A percentile compares a stretch with the other conserved stretches of the same genome.
These are phyloP conservation scores for Grammomys surdaster DNA, from an alignment of 2,113 vertebrate genomes.

Conservation along the genomic window DNA sequence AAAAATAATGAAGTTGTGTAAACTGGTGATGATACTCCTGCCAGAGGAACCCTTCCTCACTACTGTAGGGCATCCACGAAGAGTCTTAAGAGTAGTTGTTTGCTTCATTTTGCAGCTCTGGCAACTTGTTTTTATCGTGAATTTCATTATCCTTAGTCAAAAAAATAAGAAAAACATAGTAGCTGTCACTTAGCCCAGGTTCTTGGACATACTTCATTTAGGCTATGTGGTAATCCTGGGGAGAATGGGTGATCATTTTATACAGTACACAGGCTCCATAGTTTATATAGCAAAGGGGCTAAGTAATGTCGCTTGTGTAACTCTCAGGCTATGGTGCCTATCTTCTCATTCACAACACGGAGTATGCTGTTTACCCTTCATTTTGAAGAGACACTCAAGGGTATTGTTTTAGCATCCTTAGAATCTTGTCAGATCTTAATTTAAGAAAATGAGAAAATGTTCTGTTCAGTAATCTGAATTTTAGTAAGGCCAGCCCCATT, in stretches of 20 bases:
- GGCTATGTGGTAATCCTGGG: neutral
- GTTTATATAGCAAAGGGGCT: neutral
- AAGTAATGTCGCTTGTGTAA: neutral
- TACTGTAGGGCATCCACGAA: neutral
- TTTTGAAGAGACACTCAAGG: neutral
- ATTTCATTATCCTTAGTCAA: neutral
- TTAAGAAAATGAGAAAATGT: conserved; percentile 17
- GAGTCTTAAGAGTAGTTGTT: neutral
- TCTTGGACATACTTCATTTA: neutral
- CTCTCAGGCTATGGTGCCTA: neutral
- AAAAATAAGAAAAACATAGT: neutral
- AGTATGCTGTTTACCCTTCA: neutral
- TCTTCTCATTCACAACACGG: neutral
- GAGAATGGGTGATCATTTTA: neutral
- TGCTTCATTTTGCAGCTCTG: neutral
- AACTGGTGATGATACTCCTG: neutral
- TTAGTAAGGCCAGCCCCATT: neutral
- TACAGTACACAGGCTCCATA: fast-evolving
- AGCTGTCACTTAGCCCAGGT: neutral
- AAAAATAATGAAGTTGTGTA: neutral
- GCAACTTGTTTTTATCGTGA: neutral
- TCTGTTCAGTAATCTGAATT: neutral
- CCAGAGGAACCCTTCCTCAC: neutral
- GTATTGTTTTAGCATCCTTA: neutral
- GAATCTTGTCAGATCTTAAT: conserved; percentile 51